Evolutionary conservation across 2,113 vertebrate genomes (phyloP).

Genomic region (Vulpes ferrilata): DNA sequence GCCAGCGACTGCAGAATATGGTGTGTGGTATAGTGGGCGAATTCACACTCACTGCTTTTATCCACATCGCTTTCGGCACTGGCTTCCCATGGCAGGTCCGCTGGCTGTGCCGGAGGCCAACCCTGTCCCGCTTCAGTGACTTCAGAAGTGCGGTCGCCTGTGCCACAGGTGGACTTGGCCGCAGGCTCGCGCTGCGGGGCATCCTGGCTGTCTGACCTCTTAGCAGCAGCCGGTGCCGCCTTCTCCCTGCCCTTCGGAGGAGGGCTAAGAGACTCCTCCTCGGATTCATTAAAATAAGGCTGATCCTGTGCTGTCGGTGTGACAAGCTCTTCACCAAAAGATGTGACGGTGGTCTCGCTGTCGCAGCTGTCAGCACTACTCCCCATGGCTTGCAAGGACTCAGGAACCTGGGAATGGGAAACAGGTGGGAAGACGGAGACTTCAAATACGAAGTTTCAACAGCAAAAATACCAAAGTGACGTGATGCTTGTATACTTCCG

Average conservation of each 20-base stretch:
- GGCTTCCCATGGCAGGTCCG: slow-evolving; percentile 75
- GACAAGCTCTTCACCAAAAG: slow-evolving; percentile 90
- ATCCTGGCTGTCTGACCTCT: slow-evolving; percentile 50
- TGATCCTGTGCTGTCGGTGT: slow-evolving; percentile 88
- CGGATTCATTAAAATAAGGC: slow-evolving; percentile 88
- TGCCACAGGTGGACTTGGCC: slow-evolving; percentile 20
- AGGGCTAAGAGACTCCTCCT: slow-evolving; percentile 79
- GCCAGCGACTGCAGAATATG: slow-evolving; percentile 87
- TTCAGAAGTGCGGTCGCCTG: slow-evolving; percentile 57
- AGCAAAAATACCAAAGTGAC: not conserved
- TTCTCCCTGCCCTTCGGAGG: slow-evolving; percentile 64
- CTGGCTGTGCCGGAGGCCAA: slow-evolving; percentile 52
- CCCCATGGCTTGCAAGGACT: slow-evolving; percentile 91
- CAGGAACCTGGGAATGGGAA: slow-evolving; percentile 90
- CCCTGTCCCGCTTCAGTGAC: slow-evolving; percentile 61
- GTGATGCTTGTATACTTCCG: fast-evolving
- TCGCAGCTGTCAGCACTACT: slow-evolving; percentile 97
- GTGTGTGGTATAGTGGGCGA: slow-evolving; percentile 89
- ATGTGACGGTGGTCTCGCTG: slow-evolving; percentile 96
- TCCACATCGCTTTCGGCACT: slow-evolving; percentile 81
- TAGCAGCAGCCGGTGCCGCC: slow-evolving; percentile 57
- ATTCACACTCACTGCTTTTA: slow-evolving; percentile 82
- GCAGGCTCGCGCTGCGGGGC: not conserved
- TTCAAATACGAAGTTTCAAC: not conserved
- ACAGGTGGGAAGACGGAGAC: not conserved